Evolutionary conservation across 2,113 vertebrate genomes (phyloP).

Genomic region (Alces alces): DNA sequence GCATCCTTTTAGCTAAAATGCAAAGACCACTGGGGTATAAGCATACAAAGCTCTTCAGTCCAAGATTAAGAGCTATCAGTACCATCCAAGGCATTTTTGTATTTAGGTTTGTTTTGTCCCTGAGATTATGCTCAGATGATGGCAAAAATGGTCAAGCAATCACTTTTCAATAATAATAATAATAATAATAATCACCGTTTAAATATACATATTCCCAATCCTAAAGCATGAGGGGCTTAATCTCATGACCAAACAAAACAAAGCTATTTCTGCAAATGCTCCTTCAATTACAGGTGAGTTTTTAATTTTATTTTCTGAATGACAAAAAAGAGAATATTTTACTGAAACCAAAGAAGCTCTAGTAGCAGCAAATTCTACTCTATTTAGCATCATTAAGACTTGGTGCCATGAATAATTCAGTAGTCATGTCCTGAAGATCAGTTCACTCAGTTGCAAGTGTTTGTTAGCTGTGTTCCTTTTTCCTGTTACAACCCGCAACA

Average conservation of each 20-base stretch:
- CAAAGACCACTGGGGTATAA: neutral
- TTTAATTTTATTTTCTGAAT: conserved; percentile 15
- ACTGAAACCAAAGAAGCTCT: neutral
- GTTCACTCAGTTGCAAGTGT: neutral
- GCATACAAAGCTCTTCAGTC: neutral
- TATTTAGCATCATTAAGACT: neutral
- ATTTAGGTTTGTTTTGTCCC: neutral
- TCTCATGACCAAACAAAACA: neutral
- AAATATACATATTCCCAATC: neutral
- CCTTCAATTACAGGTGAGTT: conserved; percentile 19
- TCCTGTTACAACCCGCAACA: neutral
- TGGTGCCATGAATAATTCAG: neutral
- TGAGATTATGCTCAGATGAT: conserved; percentile 2
- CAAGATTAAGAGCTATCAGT: neutral
- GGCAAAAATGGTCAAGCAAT: neutral
- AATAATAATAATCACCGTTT: neutral
- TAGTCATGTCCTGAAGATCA: neutral
- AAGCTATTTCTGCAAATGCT: neutral
- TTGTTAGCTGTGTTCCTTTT: neutral
- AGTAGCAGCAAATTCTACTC: neutral
- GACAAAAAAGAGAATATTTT: conserved; percentile 29
- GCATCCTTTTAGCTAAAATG: neutral
- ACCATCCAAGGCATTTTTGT: neutral
- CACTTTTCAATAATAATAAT: neutral
- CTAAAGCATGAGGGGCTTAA: neutral